A percentile compares a stretch with the other conserved stretches of the same genome.
phyloP scores from a whole-genome alignment of 2,113 vertebrate genomes.

The sheep (Ovis aries) region ARS-UI_Ramb_v3.0 NC_056064.1:14975001-14975500 shows the following conservation, averaged over 20 bases:
- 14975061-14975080: neutral
- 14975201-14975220: no score
- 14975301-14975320: neutral
- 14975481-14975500: neutral
- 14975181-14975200: neutral
- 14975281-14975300: neutral
- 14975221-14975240: neutral
- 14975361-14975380: neutral
- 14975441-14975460: neutral
- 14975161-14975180: neutral
- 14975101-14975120: neutral
- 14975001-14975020: neutral
- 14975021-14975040: neutral
- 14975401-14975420: neutral
- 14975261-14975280: neutral
- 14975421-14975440: neutral
- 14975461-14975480: fast-evolving
- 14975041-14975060: neutral
- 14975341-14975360: neutral
- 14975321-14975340: neutral
- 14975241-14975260: neutral
- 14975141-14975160: neutral
- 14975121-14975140: neutral
- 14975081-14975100: neutral
- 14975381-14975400: neutral